A percentile compares a stretch with the other conserved stretches of the same genome.
These are phyloP conservation scores for Clamator glandarius DNA, from an alignment of 2,797 vertebrate species.

Conservation along the genomic window DNA sequence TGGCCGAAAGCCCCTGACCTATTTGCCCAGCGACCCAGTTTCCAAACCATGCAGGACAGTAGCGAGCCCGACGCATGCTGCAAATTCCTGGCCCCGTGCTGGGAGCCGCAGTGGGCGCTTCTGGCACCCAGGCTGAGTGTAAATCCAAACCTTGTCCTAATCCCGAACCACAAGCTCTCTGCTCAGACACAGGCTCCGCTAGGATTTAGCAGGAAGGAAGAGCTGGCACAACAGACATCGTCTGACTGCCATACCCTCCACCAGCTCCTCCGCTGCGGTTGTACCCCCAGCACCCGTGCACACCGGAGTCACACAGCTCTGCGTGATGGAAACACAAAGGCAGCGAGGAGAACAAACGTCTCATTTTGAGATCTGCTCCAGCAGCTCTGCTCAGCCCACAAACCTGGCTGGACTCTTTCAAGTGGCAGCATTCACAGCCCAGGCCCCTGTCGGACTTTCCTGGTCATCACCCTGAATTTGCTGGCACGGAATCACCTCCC, in stretches of 20 bases:
- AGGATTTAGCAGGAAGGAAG: too few relatives aligned
- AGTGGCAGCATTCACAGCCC: not conserved
- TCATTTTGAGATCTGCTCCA: not conserved
- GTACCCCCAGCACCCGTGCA: too few relatives aligned
- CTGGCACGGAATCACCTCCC: not conserved
- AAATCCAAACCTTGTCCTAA: not conserved
- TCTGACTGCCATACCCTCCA: too few relatives aligned
- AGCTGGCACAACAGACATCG: too few relatives aligned
- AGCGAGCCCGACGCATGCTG: not conserved
- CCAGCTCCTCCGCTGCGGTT: not conserved
- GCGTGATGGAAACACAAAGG: rapidly evolving
- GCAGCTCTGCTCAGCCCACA: not conserved
- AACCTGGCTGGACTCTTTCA: not conserved
- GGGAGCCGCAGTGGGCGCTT: too few relatives aligned
- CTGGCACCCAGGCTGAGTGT: not conserved
- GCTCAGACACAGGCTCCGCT: too few relatives aligned
- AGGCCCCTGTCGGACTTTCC: not conserved
- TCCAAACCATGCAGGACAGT: not conserved
- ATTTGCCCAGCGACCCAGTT: not conserved
- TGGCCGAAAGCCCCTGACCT: not conserved
- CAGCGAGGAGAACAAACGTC: not conserved
- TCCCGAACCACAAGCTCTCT: not conserved
- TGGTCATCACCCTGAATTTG: not conserved
- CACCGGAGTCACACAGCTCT: too few relatives aligned
- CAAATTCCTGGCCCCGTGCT: not conserved